Base-by-base conservation (phyloP, 1,140 invertebrate species). In the Hypsibius dujardini region DNA sequence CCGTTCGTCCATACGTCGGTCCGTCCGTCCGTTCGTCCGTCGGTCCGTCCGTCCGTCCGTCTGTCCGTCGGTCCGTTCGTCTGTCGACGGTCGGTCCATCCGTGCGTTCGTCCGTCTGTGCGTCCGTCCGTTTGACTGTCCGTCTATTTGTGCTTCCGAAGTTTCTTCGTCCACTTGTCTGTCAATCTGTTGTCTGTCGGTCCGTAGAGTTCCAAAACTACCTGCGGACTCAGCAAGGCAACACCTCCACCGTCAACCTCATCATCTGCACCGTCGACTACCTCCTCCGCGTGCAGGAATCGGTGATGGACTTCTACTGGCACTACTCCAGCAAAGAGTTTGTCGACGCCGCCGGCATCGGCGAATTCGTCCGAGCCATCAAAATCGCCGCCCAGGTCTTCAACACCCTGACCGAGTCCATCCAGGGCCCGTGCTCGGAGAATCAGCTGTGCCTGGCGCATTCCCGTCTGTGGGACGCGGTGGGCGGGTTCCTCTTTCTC, bases 241-340 rank as follows among this genome's bases (percentile, higher is more conserved):
- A 99, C 79, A 98, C 95, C 1, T 98, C 95, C 0, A 98, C 95
- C 0, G 78, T 84, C 2, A 99, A 99, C 80, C 89, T 98, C 50
- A 94, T 99, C 72, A 98, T 98, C 75, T 96, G 92, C 76, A 99
- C 95, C 0, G 96, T 99, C 1, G 96, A 99, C 84, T 99, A 99
- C 78, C 79, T 99, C 72, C 84, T 99, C 62, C 82, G 96, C 67
- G 74, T 77, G 45, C 74, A 93, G 82, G 96, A 99, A 82, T 98
- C 95, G 1, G 98, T 99, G 70, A 99, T 99, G 96, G 96, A 99
- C 80, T 99, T 99, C 79, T 99, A 98, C 78, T 99, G 96, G 96
- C 94, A 98, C 79, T 99, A 99, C 78, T 98, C 94, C 0, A 95
- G 93, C 80, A 99, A 98, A 82, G 94, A 98, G 78, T 82, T 95